Conservation (phyloP, 2,797 vertebrate species). For the Momotus momota region DNA sequence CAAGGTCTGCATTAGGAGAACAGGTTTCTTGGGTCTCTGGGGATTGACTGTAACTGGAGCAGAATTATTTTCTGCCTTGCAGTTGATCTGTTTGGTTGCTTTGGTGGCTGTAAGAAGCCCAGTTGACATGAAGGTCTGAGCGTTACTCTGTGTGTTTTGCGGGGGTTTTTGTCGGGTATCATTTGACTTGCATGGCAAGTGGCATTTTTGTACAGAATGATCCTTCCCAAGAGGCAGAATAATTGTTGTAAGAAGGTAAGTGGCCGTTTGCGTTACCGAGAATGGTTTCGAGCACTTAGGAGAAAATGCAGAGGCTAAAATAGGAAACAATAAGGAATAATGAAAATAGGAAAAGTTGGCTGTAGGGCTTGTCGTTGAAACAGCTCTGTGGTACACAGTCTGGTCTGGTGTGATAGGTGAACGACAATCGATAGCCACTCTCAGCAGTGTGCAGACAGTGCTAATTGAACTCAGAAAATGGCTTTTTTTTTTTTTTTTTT, state of each 20-base stretch:
- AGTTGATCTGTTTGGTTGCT: not conserved
- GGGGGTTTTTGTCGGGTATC: not conserved
- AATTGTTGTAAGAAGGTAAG: not conserved
- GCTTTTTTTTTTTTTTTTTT: not conserved
- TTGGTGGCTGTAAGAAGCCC: not conserved
- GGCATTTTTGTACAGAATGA: not conserved
- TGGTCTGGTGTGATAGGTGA: not conserved
- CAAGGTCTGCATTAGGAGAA: not conserved
- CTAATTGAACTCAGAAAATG: constrained; percentile 75
- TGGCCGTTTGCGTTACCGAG: not conserved
- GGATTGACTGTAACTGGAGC: not conserved
- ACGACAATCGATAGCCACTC: constrained; percentile 36
- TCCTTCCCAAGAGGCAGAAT: not conserved
- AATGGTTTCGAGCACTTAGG: not conserved
- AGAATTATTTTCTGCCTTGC: not conserved
- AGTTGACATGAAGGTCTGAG: not conserved
- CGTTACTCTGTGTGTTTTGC: not conserved
- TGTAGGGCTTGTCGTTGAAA: not conserved
- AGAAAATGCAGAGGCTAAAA: constrained; percentile 33
- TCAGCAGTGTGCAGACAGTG: constrained; percentile 70
- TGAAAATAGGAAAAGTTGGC: constrained; percentile 9
- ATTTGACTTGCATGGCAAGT: not conserved
- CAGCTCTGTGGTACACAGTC: constrained; percentile 4
- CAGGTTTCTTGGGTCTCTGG: not conserved
- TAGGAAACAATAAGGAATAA: not conserved